Base-by-base conservation (phyloP, 2,888 invertebrate genomes). In the Neoaliturus tenellus region DNA sequence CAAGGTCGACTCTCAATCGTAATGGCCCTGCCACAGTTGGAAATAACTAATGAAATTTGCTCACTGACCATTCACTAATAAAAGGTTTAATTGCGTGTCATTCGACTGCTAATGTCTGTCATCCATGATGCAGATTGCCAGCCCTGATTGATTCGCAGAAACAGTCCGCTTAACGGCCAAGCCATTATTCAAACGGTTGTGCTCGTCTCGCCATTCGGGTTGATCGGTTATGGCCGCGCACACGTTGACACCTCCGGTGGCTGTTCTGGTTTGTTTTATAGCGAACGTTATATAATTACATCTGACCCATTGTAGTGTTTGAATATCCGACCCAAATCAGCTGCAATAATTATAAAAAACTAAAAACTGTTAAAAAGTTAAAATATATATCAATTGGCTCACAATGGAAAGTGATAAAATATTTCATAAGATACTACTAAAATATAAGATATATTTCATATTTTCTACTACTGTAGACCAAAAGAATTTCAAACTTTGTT, bases 41-140 rank as follows among this genome's bases (percentile, higher is more conserved):
- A 81, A 81, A 81, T 81, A 81, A 81, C 81, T 69, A 81, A 81
- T 81, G 81, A 81, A 81, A 81, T 69, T 81, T 69, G 81, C 69
- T 48, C 81, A 81, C 28, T 81, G 81, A 81, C 81, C 81, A 69
- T 75, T 75, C 75, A 69, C 69, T 69, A 81, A 81, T 81, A 81
- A 81, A 81, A 81, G 62, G 23, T 25, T 81, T 81, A 81, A 83
- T 75, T 83, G 58, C 35, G 75, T 75, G 62, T 83, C 75, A 71
- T 75, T 80, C 71, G 23, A 28, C 75, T 23, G 28, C 44, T 75
- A 48, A 75, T 48, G 48, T 48, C 75, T 44, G 75, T 75, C 28
- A 44, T 75, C 20, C 4, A 28, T 14, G n/a, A 75, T 75, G 75
- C 75, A 75, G 75, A 75, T 75, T 41, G 75, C 23, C 12, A 39